A percentile compares a stretch with the other conserved stretches of the same genome.
Evolutionary conservation across 1,140 invertebrate genomes (phyloP).

Genomic region (Centruroides sculpturatus): DNA sequence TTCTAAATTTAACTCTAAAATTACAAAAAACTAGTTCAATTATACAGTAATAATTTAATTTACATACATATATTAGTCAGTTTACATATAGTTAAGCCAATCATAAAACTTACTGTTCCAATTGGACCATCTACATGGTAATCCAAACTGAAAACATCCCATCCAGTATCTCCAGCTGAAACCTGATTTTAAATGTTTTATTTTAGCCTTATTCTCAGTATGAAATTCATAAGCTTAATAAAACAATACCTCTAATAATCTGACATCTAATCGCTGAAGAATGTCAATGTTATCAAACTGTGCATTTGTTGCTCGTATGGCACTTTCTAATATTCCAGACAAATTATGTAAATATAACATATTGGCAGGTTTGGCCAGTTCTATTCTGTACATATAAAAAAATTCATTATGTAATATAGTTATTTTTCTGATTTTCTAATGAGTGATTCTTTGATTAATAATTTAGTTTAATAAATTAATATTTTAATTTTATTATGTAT

Average conservation of each 20-base stretch:
- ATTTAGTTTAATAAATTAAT: too few relatives aligned
- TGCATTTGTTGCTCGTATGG: conserved; percentile 83
- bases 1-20: too few relatives aligned
- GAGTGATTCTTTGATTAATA: too few relatives aligned
- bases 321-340: conserved; percentile 74
- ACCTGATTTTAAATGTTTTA: conserved; percentile 24
- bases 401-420: too few relatives aligned
- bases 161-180: conserved; percentile 71
- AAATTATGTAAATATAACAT: conserved; percentile 77
- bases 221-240: not conserved
- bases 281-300: conserved; percentile 87
- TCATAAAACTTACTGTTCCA: conserved; percentile 47
- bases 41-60: not conserved
- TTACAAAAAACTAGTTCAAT: not conserved
- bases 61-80: not conserved
- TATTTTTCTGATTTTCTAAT: too few relatives aligned
- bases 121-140: conserved; percentile 89
- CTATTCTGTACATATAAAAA: conserved; percentile 42
- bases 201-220: not conserved
- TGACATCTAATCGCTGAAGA: conserved; percentile 68
- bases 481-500: too few relatives aligned
- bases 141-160: conserved; percentile 89
- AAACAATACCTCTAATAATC: conserved; percentile 45
- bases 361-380: conserved; percentile 75
- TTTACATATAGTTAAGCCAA: too few relatives aligned